Evolutionary conservation across 2,888 invertebrate genomes (phyloP), one percentile per base, ranked within the genome.

Genomic region (Muscina levida): DNA sequence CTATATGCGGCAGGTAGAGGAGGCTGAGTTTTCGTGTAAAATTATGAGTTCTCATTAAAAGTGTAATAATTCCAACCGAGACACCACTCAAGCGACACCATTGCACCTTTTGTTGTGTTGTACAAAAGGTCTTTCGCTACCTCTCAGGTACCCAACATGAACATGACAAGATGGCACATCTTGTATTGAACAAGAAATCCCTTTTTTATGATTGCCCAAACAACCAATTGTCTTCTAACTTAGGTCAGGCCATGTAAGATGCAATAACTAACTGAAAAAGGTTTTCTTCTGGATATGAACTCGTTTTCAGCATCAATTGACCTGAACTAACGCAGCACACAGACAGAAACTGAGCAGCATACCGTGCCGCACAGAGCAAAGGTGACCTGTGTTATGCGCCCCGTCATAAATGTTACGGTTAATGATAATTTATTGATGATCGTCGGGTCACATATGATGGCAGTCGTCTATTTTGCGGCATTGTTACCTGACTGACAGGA

Each of bases 401-500:
- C 31, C 11, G 42, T 73, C 65, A 66, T 70, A 70, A 78, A 77
- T 39, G 68, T 56, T 68, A 66, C 56, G 56, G 68, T 70, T 73
- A 78, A 78, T 73, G 78, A 73, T 56, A 66, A 73, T 73, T 70
- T 78, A 70, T 78, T 78, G 48, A 68, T 68, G 44, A 44, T 51
- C 59, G 4, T 39, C 4, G 3, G 62, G 37, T 56, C 56, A 65
- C 56, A 22, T 48, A 53, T 68, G 46, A 37, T 53, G 51, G 59
- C 31, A 6, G 15, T 17, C 31, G 53, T 37, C 3, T 48, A 6
- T 19, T 22, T 53, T 10, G 24, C 1, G 4, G 19, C 17, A 51
- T 37, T 31, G 42, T 44, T 70, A 78, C 66, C 70, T 70, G 70
- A n/a, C 10, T 11, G 39, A 13, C 10, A 15, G n/a, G 19, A 53